A percentile compares a stretch with the other conserved stretches of the same genome.
Conservation (phyloP, 2,113 vertebrate species). For the Pandion haliaetus region DNA sequence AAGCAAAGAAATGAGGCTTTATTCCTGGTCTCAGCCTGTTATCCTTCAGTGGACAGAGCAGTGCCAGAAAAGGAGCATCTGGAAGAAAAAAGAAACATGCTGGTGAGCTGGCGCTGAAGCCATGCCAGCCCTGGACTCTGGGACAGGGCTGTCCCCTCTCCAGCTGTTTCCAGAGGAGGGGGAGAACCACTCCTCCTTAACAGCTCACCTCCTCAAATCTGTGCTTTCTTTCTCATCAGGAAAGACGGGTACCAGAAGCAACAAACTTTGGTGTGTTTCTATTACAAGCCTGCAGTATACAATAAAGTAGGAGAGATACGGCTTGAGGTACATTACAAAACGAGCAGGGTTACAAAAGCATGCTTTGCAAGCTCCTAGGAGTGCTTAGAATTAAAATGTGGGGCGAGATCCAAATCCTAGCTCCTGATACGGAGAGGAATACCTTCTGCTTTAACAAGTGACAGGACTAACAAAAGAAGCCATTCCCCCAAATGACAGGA, state of each 20-base stretch:
- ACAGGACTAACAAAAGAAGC: not conserved
- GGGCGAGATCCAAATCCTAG: not conserved
- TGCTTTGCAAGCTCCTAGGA: not conserved
- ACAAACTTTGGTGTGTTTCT: not conserved
- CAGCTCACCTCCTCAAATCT: not conserved
- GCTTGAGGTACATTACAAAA: not conserved
- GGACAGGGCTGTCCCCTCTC: not conserved
- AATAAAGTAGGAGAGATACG: accelerated
- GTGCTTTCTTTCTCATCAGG: not conserved
- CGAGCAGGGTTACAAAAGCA: not conserved
- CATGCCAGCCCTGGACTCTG: not conserved
- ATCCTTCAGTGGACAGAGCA: not conserved
- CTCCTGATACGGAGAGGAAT: not conserved
- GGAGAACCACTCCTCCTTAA: not conserved
- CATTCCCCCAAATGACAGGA: not conserved
- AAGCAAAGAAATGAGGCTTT: not conserved
- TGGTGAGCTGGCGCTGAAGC: not conserved
- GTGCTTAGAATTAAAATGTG: not conserved
- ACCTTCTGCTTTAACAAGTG: not conserved
- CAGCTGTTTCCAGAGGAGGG: not conserved
- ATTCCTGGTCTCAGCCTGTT: not conserved
- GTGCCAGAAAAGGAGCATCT: not conserved
- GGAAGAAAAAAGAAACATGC: not conserved
- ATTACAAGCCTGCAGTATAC: not conserved
- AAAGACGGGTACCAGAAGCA: not conserved